Evolutionary conservation across 1,140 invertebrate genomes (phyloP), one percentile per base, ranked within the genome.

Genomic region (Bombus impatiens): DNA sequence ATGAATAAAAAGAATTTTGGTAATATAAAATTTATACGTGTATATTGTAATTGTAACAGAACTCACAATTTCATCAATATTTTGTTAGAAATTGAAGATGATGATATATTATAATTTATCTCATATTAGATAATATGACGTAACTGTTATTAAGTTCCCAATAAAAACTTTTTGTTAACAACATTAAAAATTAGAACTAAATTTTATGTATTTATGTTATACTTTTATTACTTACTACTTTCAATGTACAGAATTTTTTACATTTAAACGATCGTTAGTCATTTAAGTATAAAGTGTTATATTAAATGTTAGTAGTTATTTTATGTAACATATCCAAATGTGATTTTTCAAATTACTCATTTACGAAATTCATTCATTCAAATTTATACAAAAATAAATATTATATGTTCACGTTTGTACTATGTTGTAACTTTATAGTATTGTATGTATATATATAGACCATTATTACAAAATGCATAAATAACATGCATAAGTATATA

Each of bases 301-400:
- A 42, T 67, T 65, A 35, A 32, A 82, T 35, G 15, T 71, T 75
- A 59, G 22, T 59, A 81, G 18, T 25, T 40, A 75, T 28, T 76
- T 42, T 37, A 47, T 37, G 22, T 68, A 47, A 65, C 53, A 32
- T 83, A 42, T 28, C 25, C 12, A 72, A 72, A 25, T 32, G 12
- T 72, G 35, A 59, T 22, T 53, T 71, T n/a, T 42, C 6, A n/a
- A 22, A 59, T 72, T 35, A 57, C 37, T 57, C 53, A 32, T 42
- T 59, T 62, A 28, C 8, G 53, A 70, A 82, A 37, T n/a, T n/a
- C 68, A 82, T 59, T 59, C 68, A 72, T 82, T 62, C 18, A 28
- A 72, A 37, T 74, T 74, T 82, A 74, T 82, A 82, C 18, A 71
- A 84, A 84, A 84, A 84, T 84, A 84, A 78, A 84, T 84, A 67